phyloP scores from a whole-genome alignment of 2,888 invertebrate genomes.

The Hydriomena furcata region DNA sequence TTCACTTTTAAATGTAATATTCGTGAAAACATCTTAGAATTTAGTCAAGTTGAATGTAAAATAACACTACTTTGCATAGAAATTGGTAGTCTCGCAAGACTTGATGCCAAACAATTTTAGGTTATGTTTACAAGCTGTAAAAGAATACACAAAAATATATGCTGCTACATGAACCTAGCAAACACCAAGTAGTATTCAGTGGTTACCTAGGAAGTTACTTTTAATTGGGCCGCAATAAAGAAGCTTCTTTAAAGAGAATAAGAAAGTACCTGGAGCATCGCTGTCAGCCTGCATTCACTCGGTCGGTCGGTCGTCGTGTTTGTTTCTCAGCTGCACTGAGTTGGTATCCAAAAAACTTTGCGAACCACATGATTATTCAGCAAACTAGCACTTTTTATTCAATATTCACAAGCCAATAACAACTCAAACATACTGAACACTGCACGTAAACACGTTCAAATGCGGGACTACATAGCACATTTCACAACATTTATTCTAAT shows the following conservation, averaged over 20 bases:
- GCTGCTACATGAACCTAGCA: background rate
- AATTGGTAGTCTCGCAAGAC: conserved; percentile 26
- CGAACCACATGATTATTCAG: conserved; percentile 51
- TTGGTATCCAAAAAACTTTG: conserved; percentile 42
- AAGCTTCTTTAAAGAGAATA: conserved; percentile 7
- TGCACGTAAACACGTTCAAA: conserved; percentile 74
- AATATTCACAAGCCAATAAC: conserved; percentile 48
- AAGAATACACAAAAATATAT: conserved; percentile 40
- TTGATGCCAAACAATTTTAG: conserved; percentile 52
- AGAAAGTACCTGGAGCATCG: conserved; percentile 46
- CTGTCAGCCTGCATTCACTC: conserved; percentile 65
- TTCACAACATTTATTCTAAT: conserved; percentile 13
- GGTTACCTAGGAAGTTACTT: background rate
- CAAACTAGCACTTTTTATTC: conserved; percentile 43
- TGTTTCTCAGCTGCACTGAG: conserved; percentile 49
- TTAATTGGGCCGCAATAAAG: background rate
- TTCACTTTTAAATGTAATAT: background rate
- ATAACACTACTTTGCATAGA: background rate
- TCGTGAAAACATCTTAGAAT: background rate
- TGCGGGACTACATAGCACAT: conserved; percentile 29
- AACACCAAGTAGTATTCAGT: background rate
- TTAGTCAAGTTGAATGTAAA: conserved; percentile 7
- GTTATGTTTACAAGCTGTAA: conserved; percentile 79
- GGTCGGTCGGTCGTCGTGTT: no score
- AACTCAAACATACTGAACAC: conserved; percentile 54